Base-by-base conservation (phyloP, 2,113 vertebrate species). In the Hemibates koningsi region DNA sequence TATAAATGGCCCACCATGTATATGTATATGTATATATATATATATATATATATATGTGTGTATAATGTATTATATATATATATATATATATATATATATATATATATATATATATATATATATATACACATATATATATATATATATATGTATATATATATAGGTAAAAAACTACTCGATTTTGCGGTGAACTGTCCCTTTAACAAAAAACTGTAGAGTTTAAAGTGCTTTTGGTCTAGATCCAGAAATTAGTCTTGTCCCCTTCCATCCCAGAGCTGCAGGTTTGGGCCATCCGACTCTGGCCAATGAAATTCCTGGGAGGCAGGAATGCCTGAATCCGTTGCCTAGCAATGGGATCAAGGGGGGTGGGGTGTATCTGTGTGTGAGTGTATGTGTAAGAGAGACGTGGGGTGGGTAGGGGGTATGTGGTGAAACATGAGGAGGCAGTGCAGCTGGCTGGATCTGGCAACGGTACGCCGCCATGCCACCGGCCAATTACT, bases 401-500 rank as follows among this genome's bases (percentile, higher is more conserved):
- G 73, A 13, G 14, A 12, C 6, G 1, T 11, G 63, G 63, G 71
- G 13, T 34, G 34, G 29, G 50, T 27, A 61, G 19, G 95, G 86
- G 21, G 71, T 52, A 94, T 36, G 73, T 19, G 29, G 80, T 94
- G 92, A 90, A 95, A 94, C 94, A 94, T 93, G 95, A 94, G 93
- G 90, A 94, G 93, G 91, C 90, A 94, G 97, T 97, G 97, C 96
- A 97, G 97, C 97, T 97, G 97, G 98, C 96, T 96, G 94, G 95
- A 96, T 97, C 97, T 97, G 97, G 97, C 98, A 97, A 97, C 96
- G 96, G 96, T 96, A 96, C 95, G 83, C 95, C 93, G 93, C 94
- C 90, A 95, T 93, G 91, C 97, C 97, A 97, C 95, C 90, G 97
- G 97, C 97, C 98, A 99, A 98, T 99, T 98, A 98, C 95, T 94